phyloP scores from a whole-genome alignment of 2,797 vertebrate species.

The Halcyon chelicuti region DNA sequence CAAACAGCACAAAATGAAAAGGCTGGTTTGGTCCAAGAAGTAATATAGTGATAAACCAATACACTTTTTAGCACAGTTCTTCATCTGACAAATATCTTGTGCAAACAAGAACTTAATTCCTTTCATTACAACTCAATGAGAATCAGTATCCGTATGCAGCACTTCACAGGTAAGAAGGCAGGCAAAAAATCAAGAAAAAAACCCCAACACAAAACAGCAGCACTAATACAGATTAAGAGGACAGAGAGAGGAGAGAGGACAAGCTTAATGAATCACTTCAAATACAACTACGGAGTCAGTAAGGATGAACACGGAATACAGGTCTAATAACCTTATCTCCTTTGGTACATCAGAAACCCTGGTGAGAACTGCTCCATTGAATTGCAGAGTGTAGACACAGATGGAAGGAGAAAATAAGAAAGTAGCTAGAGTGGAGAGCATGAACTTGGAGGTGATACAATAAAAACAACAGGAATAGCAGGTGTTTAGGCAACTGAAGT shows the following conservation, averaged over 20 bases:
- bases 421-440: neutral
- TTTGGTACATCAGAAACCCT: neutral
- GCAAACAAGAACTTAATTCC: neutral
- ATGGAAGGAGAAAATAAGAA: neutral
- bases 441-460: neutral
- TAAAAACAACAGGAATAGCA: neutral
- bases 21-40: neutral
- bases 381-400: neutral
- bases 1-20: neutral
- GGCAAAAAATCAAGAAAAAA: neutral
- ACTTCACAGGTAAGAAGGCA: neutral
- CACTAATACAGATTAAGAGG: neutral
- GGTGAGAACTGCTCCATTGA: neutral
- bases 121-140: neutral
- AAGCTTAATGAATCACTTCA: neutral
- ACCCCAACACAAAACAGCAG: neutral
- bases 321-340: neutral
- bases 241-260: neutral
- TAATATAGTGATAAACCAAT: neutral
- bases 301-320: neutral
- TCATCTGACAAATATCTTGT: neutral
- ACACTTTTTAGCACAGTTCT: neutral
- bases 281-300: neutral
- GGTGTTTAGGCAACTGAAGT: neutral
- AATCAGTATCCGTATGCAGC: neutral